Percentiles rank a stretch among this genome's conserved stretches.
Conservation (phyloP, 1,140 invertebrate species). For the Hirudo medicinalis region DNA sequence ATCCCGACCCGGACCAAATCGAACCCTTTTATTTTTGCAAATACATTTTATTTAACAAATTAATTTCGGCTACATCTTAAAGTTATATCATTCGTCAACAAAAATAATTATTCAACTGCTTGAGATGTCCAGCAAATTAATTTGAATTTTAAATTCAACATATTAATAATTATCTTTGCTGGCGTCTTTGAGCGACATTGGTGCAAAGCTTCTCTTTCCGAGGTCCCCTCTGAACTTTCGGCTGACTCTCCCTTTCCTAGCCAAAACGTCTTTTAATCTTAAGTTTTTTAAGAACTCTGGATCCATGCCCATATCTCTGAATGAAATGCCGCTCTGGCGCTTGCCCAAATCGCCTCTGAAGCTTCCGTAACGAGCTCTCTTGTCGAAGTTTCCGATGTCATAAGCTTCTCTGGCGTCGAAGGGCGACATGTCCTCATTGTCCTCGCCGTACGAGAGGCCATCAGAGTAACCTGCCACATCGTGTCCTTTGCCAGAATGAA, state of each 20-base stretch:
- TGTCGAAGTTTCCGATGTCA: not conserved
- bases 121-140: not conserved
- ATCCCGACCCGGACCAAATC: too few relatives aligned
- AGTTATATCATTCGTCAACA: not conserved
- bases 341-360: constrained; percentile 10
- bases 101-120: not conserved
- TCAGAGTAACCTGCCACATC: not conserved
- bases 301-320: not conserved
- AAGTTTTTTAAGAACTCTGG: not conserved
- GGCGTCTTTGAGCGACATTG: too few relatives aligned
- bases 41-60: not conserved
- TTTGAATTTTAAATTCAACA: not conserved
- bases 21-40: not conserved
- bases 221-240: constrained; percentile 5
- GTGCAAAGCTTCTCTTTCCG: constrained; percentile 6
- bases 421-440: not conserved
- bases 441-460: not conserved
- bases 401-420: not conserved
- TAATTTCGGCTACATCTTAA: not conserved
- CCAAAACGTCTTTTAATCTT: not conserved
- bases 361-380: not conserved
- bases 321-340: not conserved
- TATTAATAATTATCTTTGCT: not conserved
- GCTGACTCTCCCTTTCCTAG: not conserved
- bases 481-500: not conserved